Conservation (phyloP, 1,140 invertebrate genomes). For the Heliconius hermathena region DNA sequence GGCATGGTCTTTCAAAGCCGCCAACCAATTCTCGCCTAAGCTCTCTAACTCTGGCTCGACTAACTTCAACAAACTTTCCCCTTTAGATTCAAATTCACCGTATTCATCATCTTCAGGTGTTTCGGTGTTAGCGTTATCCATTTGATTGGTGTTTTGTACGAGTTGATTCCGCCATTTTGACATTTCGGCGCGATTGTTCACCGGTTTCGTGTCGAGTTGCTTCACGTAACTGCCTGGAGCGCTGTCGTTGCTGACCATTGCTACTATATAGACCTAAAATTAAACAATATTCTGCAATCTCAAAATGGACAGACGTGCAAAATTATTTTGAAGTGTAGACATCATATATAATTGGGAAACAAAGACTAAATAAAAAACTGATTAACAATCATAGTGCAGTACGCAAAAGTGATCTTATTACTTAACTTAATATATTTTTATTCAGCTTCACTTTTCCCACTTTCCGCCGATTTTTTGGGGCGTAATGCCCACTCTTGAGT, state of each 20-base stretch:
- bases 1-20: slow-evolving; percentile 96
- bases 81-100: slow-evolving; percentile 88
- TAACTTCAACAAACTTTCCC: slow-evolving; percentile 92
- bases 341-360: too few relatives aligned
- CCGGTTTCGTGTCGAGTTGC: slow-evolving; percentile 68
- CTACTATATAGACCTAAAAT: slow-evolving; percentile 93
- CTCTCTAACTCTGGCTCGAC: slow-evolving; percentile 96
- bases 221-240: slow-evolving; percentile 84
- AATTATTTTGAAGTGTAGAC: not conserved
- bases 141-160: slow-evolving; percentile 60
- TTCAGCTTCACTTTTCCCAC: too few relatives aligned
- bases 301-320: not conserved
- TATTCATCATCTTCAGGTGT: slow-evolving; percentile 84
- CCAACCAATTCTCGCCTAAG: slow-evolving; percentile 96
- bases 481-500: too few relatives aligned
- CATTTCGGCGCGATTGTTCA: slow-evolving; percentile 64
- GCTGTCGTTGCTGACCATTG: slow-evolving; percentile 91
- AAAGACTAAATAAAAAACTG: too few relatives aligned
- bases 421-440: too few relatives aligned
- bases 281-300: not conserved
- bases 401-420: too few relatives aligned
- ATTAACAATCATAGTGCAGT: too few relatives aligned
- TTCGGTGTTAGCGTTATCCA: slow-evolving; percentile 52
- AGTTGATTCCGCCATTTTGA: slow-evolving; percentile 67
- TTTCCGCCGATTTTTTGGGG: too few relatives aligned